Evolutionary conservation across 2,113 vertebrate species (phyloP).

Genomic region (Crotophaga sulcirostris): DNA sequence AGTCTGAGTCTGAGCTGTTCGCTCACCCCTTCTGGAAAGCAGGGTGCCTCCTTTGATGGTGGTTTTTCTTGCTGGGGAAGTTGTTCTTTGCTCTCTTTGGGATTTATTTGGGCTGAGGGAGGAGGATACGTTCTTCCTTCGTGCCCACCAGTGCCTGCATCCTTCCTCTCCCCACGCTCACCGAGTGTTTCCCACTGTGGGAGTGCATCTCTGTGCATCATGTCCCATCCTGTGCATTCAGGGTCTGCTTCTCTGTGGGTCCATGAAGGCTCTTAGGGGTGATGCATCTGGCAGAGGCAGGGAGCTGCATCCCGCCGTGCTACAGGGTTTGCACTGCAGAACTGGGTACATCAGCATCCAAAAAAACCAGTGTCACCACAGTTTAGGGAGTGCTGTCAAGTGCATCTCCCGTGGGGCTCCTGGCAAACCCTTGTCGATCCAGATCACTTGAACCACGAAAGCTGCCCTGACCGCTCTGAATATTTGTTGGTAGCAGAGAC

Average conservation of each 20-base stretch:
- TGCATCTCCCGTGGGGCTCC: rapidly evolving
- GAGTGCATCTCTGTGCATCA: rapidly evolving
- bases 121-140: rapidly evolving
- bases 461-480: rapidly evolving
- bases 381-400: rapidly evolving
- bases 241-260: rapidly evolving
- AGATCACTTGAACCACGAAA: background rate
- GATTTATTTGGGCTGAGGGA: background rate
- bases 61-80: background rate
- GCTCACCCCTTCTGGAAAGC: background rate
- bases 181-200: background rate
- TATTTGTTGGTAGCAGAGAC: background rate
- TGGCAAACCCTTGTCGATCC: background rate
- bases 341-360: background rate
- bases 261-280: background rate
- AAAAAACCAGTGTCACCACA: rapidly evolving
- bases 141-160: rapidly evolving
- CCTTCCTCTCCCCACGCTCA: background rate
- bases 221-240: rapidly evolving
- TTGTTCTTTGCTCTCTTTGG: background rate
- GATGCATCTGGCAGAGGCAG: background rate
- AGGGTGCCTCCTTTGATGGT: rapidly evolving
- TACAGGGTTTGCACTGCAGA: rapidly evolving
- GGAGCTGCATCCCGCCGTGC: rapidly evolving
- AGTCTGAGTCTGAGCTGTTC: background rate